These are phyloP conservation scores for Nephrotoma guestfalica DNA, from an alignment of 2,888 invertebrate genomes.

Conservation along the genomic window DNA sequence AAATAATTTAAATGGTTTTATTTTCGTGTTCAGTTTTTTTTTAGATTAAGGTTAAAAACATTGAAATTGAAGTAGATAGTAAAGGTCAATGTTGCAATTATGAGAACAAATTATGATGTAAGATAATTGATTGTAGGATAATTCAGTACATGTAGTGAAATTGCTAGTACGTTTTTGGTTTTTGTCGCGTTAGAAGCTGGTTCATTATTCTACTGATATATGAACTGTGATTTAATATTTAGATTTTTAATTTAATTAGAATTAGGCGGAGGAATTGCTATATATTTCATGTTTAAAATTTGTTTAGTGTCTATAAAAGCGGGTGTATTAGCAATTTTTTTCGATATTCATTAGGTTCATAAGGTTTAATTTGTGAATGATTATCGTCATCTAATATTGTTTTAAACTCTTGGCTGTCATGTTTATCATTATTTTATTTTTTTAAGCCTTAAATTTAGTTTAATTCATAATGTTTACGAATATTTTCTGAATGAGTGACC, in stretches of 20 bases:
- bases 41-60: neutral
- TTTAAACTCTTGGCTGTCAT: too few species aligned
- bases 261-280: neutral
- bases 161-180: neutral
- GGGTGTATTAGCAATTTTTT: neutral
- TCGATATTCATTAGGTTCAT: neutral
- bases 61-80: neutral
- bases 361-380: neutral
- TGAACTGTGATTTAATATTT: neutral
- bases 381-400: too few species aligned
- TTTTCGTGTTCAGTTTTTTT: neutral
- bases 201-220: neutral
- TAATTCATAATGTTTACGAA: too few species aligned
- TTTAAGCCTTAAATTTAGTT: too few species aligned
- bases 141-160: neutral
- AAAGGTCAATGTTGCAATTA: neutral
- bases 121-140: neutral
- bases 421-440: too few species aligned
- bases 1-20: neutral
- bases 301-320: neutral
- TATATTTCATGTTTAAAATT: neutral
- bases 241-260: neutral
- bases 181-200: neutral
- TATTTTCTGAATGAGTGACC: too few species aligned
- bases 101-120: neutral